A percentile compares a stretch with the other conserved stretches of the same genome.
Conservation (phyloP, 2,797 vertebrate species). For the Pseudochirops corinnae region DNA sequence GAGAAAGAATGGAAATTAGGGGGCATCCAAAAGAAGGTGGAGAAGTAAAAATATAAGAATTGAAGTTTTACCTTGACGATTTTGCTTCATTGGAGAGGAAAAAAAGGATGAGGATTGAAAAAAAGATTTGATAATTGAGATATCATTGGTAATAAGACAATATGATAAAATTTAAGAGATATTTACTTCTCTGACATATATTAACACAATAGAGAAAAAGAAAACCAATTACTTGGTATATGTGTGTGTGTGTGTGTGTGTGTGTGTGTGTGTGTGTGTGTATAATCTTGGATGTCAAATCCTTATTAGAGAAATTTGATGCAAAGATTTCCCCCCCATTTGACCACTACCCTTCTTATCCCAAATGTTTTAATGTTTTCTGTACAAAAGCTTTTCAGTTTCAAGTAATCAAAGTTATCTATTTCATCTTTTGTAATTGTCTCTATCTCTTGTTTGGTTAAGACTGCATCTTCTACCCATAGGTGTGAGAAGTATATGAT, state of each 20-base stretch:
- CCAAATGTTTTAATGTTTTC: no score
- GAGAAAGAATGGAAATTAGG: neutral
- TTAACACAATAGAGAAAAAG: neutral
- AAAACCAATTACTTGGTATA: neutral
- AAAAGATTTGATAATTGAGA: neutral
- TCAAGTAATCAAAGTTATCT: no score
- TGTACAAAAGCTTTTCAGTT: no score
- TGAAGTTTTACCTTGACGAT: neutral
- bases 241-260: no score
- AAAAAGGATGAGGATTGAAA: neutral
- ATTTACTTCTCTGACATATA: neutral
- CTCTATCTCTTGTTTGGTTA: neutral
- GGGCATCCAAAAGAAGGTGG: neutral
- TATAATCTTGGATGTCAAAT: neutral
- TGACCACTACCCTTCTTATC: no score
- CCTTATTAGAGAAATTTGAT: neutral
- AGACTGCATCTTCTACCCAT: neutral
- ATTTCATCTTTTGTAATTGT: neutral
- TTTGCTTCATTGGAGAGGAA: neutral
- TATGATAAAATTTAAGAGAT: neutral
- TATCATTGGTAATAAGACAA: neutral
- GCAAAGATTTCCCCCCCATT: neutral
- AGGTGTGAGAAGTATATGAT: neutral
- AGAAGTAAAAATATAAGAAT: neutral
- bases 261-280: no score